These are phyloP conservation scores for Rallus crepitans DNA, from an alignment of 2,797 vertebrate species.

Conservation along the genomic window DNA sequence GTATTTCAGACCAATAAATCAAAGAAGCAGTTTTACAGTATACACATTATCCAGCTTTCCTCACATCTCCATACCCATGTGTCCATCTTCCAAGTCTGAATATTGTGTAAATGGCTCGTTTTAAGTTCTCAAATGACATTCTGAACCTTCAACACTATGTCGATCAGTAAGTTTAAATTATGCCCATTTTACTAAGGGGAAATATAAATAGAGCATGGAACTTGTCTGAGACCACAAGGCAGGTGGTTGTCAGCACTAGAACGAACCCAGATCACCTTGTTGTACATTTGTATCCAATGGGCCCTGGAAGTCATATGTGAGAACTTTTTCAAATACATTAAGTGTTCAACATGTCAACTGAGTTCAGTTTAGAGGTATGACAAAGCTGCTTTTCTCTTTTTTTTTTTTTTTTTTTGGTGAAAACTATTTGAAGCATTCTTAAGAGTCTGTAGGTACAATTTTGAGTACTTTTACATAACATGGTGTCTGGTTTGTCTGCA, in stretches of 20 bases:
- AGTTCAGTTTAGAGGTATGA: background rate
- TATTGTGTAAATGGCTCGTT: background rate
- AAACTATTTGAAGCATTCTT: background rate
- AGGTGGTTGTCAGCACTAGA: background rate
- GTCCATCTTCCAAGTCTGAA: background rate
- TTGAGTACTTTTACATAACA: background rate
- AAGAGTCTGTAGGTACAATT: background rate
- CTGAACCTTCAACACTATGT: background rate
- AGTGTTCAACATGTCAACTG: background rate
- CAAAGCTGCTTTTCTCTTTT: rapidly evolving
- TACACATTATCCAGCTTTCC: background rate
- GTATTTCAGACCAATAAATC: background rate
- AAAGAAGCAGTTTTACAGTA: background rate
- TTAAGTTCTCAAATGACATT: background rate
- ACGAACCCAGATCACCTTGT: background rate
- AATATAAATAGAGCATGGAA: background rate
- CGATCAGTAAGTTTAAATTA: background rate
- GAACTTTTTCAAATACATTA: background rate
- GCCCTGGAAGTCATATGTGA: background rate
- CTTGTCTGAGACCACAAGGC: background rate
- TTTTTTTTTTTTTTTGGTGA: background rate
- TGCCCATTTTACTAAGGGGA: background rate
- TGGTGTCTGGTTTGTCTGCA: background rate
- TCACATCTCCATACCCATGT: background rate
- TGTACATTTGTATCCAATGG: background rate